Evolutionary conservation across 2,797 vertebrate species (phyloP), one percentile per base, ranked within the genome.

Genomic region (Enteromius mattozi): DNA sequence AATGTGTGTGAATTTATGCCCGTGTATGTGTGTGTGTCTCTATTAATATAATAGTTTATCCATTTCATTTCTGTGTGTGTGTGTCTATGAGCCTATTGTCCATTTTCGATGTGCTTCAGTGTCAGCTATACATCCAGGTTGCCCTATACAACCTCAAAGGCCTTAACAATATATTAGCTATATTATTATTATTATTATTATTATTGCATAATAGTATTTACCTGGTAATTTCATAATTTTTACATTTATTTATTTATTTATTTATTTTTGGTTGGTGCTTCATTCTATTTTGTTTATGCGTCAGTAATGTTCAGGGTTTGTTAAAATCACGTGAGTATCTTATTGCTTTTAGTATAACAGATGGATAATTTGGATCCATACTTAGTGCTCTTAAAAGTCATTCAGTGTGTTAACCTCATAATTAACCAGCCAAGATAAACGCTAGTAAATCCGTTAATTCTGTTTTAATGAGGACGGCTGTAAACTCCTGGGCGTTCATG

Each of bases 401-500:
- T 45, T 76, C 72, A 7, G 9, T 45, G n/a, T 17, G 35, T 66
- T 13, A 68, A 69, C n/a, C 76, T 71, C 80, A 49, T 74, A 21
- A 72, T 78, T 70, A 35, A 81, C 1, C 40, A 24, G 78, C 78
- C 35, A 85, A 78, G 66, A 82, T 56, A 78, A 69, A 65, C 40
- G 1, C 3, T 3, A 19, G 59, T 27, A 3, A 12, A n/a, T 81
- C 17, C 1, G 2, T 21, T 69, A 42, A 30, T 17, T 71, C 30
- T 45, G 59, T 79, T 47, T 78, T 78, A 56, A 75, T 35, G 9
- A 61, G 37, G 42, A 69, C 17, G 30, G 19, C 40, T 40, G 14
- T 30, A 33, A 17, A 37, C 42, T 21, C 51, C 63, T 10, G 14
- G 16, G 21, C 49, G 17, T 14, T 35, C 69, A 24, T 45, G 49